phyloP scores from a whole-genome alignment of 2,888 invertebrate species.

The Lucinisca nassula region DNA sequence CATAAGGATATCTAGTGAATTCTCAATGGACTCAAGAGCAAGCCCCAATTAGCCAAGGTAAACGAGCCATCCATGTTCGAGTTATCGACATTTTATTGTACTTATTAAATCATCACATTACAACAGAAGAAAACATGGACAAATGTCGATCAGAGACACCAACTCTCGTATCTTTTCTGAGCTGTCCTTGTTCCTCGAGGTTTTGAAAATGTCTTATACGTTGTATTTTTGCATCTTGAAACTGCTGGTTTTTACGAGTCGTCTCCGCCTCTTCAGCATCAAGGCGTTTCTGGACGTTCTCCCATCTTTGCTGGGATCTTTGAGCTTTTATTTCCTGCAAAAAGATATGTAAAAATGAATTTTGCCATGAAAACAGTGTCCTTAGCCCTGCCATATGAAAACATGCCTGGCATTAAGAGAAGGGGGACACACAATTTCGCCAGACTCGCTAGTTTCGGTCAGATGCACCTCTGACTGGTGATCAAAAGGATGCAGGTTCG shows the following conservation, averaged over 20 bases:
- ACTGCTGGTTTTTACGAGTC: slow-evolving; percentile 61
- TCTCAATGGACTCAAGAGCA: too few species aligned
- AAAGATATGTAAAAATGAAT: slow-evolving; percentile 9
- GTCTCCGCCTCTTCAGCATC: slow-evolving; percentile 74
- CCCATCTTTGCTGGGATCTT: slow-evolving; percentile 75
- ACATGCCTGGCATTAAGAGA: too few species aligned
- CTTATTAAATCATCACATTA: neutral
- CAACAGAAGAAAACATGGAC: slow-evolving; percentile 71
- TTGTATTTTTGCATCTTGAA: slow-evolving; percentile 76
- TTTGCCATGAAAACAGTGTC: too few species aligned
- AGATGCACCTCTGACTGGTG: too few species aligned
- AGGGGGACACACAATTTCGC: too few species aligned
- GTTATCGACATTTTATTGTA: too few species aligned
- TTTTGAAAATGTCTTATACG: slow-evolving; percentile 78
- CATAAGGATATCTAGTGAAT: too few species aligned
- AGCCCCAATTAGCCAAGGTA: too few species aligned
- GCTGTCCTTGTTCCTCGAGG: slow-evolving; percentile 79
- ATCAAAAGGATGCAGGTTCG: too few species aligned
- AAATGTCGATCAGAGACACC: slow-evolving; percentile 78
- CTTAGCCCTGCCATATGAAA: too few species aligned
- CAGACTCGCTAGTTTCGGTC: too few species aligned
- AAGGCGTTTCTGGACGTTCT: slow-evolving; percentile 70
- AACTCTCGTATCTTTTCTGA: slow-evolving; percentile 76
- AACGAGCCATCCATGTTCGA: too few species aligned
- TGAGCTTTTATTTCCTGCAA: slow-evolving; percentile 78